Base-by-base conservation (phyloP, 2,113 vertebrate genomes). In the Zosterops hypoxanthus region DNA sequence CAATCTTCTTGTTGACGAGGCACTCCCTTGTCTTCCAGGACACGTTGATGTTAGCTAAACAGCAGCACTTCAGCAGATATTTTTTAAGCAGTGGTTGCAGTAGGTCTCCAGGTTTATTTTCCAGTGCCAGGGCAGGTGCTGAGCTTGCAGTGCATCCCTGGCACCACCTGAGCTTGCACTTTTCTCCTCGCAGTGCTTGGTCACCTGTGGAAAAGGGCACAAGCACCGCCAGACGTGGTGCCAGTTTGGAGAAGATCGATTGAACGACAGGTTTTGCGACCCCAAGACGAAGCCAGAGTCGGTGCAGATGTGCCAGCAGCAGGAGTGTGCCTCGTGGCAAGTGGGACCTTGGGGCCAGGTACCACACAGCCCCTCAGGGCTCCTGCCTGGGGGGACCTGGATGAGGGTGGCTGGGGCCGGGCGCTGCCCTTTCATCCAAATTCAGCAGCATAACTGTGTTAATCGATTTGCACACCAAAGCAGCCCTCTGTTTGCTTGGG, bases 281-380 rank as follows among this genome's bases (percentile, higher is more conserved):
- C 96, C 96, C 1, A 97, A 98, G 29, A 97, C 97, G 6, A 99
- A 99, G 97, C 99, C 99, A 0, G 98, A 98, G 76, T 99, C 99
- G 0, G 98, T 98, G 86, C 99, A 99, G 97, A 91, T 94, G 4
- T 99, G 99, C 97, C 99, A 99, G 95, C 99, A 99, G 94, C 99
- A 99, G 94, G 99, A 99, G 88, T 99, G 99, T 96, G 99, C 99
- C 13, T 98, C 99, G 47, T 99, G 99, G 99, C 99, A 99, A 98
- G 98, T 99, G 28, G 99, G 99, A 86, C 98, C 98, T 1, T 99
- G 99, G 99, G 99, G 99, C 94, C 99, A 99, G 98, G 99, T 99
- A 98, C 86, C 24, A 41, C 46, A 97, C 97, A 84, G 84, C 82
- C 13, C 90, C 50, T 29, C 26, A 53, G 93, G 53, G 55, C 83